Evolutionary conservation across 1,140 invertebrate genomes (phyloP).

Genomic region (Drosophila ogumai): DNA sequence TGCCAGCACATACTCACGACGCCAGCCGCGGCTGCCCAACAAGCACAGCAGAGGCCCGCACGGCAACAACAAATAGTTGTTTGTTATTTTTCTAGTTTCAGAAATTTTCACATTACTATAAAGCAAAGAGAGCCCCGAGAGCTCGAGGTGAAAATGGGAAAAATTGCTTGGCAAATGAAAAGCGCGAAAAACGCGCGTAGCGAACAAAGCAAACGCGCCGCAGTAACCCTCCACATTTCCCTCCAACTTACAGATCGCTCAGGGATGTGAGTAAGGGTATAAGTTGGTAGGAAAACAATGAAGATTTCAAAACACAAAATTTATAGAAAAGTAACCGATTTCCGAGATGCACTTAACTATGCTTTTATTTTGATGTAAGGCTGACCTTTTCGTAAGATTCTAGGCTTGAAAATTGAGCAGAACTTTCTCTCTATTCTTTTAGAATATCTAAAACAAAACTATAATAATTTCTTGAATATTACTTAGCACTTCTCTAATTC

Average conservation of each 20-base stretch:
- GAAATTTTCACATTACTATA: slow-evolving; percentile 81
- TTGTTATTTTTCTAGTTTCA: slow-evolving; percentile 75
- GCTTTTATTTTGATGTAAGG: neutral
- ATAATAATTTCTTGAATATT: no score
- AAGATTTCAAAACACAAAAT: slow-evolving; percentile 1
- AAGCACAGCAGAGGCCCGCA: slow-evolving; percentile 1
- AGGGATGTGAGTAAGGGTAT: slow-evolving; percentile 28
- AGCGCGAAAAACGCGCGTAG: slow-evolving; percentile 76
- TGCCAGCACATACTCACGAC: slow-evolving; percentile 66
- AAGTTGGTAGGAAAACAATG: slow-evolving; percentile 28
- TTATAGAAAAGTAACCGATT: slow-evolving; percentile 4
- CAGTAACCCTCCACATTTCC: neutral
- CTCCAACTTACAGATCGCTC: neutral
- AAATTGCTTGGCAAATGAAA: slow-evolving; percentile 80
- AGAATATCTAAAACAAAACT: neutral
- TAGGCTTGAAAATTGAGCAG: neutral
- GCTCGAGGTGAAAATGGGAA: slow-evolving; percentile 73
- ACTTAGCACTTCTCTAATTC: no score
- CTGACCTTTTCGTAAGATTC: no score
- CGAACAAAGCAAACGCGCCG: slow-evolving; percentile 73
- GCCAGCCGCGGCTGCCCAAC: slow-evolving; percentile 33
- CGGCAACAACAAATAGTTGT: slow-evolving; percentile 45
- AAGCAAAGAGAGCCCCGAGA: slow-evolving; percentile 61
- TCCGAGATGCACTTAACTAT: neutral
- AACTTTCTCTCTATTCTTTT: no score